Conservation (phyloP, 37 sponge, comb jelly and placozoan genomes). For the Halichondria panicea region DNA sequence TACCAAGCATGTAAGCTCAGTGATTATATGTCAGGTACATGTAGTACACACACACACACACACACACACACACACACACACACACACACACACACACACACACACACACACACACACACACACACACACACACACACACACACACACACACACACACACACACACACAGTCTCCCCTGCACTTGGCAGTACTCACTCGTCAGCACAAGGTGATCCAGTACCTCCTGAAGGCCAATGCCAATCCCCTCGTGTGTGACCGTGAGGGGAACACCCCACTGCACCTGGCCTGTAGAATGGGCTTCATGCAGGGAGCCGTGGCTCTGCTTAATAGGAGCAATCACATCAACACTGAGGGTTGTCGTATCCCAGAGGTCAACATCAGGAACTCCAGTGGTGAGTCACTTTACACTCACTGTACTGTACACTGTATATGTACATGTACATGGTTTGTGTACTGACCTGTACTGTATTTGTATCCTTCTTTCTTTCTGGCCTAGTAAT, state of each 20-base stretch:
- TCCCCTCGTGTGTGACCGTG: constrained; percentile 73
- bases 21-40: too few relatives aligned
- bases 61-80: background rate
- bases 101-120: constrained; percentile 8
- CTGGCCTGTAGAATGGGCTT: constrained; percentile 78
- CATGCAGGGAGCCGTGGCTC: constrained; percentile 39
- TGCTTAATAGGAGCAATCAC: constrained; percentile 57
- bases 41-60: too few relatives aligned
- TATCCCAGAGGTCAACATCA: constrained; percentile 64
- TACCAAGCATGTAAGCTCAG: too few relatives aligned
- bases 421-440: background rate
- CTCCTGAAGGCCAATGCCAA: constrained; percentile 77
- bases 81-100: constrained; percentile 26
- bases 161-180: constrained; percentile 80
- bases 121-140: background rate
- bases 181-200: constrained; percentile 81
- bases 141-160: background rate
- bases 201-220: constrained; percentile 72
- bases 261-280: constrained; percentile 88
- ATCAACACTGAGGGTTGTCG: constrained; percentile 59
- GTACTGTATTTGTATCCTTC: background rate
- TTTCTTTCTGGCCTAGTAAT: background rate
- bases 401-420: background rate
- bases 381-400: constrained; percentile 62
- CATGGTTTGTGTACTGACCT: background rate